These are phyloP conservation scores for Gobio occitaniae DNA, from an alignment of 2,797 vertebrate species.

Conservation along the genomic window DNA sequence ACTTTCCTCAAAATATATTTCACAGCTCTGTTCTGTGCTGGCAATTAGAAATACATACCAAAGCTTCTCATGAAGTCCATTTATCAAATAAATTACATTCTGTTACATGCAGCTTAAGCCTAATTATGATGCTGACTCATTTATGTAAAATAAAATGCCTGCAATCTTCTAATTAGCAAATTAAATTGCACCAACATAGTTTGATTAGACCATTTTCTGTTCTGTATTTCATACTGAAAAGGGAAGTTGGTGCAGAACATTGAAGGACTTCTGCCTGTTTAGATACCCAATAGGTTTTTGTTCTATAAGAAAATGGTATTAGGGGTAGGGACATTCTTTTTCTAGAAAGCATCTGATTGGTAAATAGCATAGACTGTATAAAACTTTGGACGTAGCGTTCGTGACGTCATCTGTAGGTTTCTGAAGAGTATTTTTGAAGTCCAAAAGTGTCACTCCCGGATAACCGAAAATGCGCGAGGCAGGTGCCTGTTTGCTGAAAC, in stretches of 20 bases:
- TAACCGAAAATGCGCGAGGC: too few relatives aligned
- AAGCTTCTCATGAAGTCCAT: not conserved
- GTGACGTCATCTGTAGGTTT: too few relatives aligned
- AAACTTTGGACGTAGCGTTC: too few relatives aligned
- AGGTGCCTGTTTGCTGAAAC: too few relatives aligned
- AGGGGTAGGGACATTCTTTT: not conserved
- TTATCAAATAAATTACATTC: not conserved
- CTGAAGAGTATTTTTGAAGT: too few relatives aligned
- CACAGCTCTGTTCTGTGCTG: not conserved
- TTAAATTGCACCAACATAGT: not conserved
- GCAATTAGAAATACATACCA: not conserved
- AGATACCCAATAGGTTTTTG: not conserved
- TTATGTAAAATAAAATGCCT: not conserved
- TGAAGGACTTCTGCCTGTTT: not conserved
- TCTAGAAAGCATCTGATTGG: not conserved
- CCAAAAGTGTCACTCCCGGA: too few relatives aligned
- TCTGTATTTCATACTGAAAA: not conserved
- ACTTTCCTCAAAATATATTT: conserved; percentile 15
- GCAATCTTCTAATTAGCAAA: not conserved
- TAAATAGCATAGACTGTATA: too few relatives aligned
- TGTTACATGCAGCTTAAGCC: not conserved
- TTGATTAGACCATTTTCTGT: not conserved
- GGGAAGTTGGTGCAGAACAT: not conserved
- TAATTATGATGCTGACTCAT: not conserved
- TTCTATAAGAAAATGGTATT: not conserved